Evolutionary conservation across 2,888 invertebrate genomes (phyloP), one percentile per base, ranked within the genome.

Genomic region (Cosmia trapezina): DNA sequence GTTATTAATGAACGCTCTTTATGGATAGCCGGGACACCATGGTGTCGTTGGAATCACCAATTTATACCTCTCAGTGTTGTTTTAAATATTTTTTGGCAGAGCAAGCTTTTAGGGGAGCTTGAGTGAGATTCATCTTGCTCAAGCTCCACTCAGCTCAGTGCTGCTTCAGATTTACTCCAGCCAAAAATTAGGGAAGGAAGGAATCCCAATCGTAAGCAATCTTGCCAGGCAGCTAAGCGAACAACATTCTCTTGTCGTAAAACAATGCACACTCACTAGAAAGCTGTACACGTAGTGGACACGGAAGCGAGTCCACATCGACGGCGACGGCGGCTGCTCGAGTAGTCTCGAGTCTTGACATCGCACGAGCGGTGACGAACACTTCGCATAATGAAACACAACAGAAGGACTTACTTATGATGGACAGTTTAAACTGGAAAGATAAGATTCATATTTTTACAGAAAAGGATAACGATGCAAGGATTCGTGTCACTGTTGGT

Each of bases 231-330:
- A 33, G 28, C 28, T 47, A 28, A 47, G 33, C 5, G 11, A 28
- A 12, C 19, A n/a, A 43, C n/a, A 64, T n/a, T n/a, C 1, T 28
- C 77, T 72, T 67, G 17, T 9, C 76, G 70, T 64, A 33, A 14
- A 5, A 68, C 71, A 90, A 86, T 89, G 93, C 86, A 87, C 49
- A 84, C 78, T 61, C 37, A 80, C 66, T 87, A 89, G 89, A 91
- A 88, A 91, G 87, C 67, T 88, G 75, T 68, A 47, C 71, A 73
- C 76, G 78, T 78, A 81, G 80, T 80, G 78, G 73, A 70, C 79
- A 83, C 84, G 89, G 90, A 92, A 90, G 90, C 89, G 87, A 88
- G 84, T 80, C 83, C 90, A 84, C 89, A 76, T 78, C 49, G 73
- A 72, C 41, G 56, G 63, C 49, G 73, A 72, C 41, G 56, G 63